phyloP scores from a whole-genome alignment of 2,797 vertebrate genomes.

The Diceros bicornis region DNA sequence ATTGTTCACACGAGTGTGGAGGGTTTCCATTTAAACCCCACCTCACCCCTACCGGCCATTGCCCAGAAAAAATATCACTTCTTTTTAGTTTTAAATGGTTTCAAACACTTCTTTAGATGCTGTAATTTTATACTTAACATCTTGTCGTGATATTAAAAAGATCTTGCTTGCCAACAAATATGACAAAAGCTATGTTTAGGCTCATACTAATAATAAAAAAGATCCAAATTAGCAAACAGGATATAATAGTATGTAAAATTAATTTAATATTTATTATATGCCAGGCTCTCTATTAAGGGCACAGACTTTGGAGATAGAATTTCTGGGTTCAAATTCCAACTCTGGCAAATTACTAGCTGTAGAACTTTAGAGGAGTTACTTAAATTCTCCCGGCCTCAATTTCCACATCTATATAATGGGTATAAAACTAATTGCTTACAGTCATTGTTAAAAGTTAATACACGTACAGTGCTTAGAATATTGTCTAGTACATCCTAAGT shows the following conservation, averaged over 20 bases:
- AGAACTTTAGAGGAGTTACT: background rate
- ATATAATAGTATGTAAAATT: background rate
- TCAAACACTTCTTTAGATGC: background rate
- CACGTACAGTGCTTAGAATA: background rate
- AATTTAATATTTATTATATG: background rate
- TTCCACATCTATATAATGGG: background rate
- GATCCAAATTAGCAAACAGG: background rate
- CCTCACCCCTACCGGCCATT: fast-evolving
- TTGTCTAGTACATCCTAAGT: background rate
- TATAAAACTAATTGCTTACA: background rate
- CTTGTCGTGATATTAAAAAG: background rate
- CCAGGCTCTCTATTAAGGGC: background rate
- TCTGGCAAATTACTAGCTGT: background rate
- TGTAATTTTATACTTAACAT: background rate
- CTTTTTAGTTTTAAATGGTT: background rate
- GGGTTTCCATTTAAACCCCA: background rate
- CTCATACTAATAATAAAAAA: background rate
- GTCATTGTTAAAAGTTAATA: background rate
- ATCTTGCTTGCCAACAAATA: background rate
- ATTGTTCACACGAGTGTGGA: background rate
- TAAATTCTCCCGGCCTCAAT: background rate
- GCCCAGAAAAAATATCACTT: background rate
- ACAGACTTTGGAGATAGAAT: slow-evolving; percentile 2
- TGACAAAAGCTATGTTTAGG: background rate
- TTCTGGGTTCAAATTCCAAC: background rate